A percentile compares a stretch with the other conserved stretches of the same genome.
Conservation (phyloP, 2,888 invertebrate species). For the Opisthograptis luteolata region DNA sequence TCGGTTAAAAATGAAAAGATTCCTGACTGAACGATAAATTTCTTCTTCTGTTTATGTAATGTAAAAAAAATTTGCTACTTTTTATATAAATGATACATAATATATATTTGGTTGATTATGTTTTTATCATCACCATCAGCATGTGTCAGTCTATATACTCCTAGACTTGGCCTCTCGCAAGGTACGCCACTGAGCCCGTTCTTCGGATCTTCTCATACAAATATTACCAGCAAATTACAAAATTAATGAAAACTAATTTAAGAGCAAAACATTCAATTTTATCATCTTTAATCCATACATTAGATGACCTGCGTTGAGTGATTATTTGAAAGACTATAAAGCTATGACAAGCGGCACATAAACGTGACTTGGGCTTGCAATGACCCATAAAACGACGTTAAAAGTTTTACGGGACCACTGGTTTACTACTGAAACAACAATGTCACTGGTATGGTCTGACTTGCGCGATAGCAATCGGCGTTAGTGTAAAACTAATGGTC, state of each 20-base stretch:
- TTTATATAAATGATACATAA: too few species aligned
- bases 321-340: constrained; percentile 61
- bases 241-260: not conserved
- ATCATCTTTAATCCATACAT: constrained; percentile 19
- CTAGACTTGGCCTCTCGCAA: too few species aligned
- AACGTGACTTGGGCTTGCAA: constrained; percentile 62
- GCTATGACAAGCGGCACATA: constrained; percentile 61
- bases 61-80: too few species aligned
- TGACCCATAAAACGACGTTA: constrained; percentile 73
- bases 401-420: constrained; percentile 64
- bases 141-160: too few species aligned
- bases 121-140: too few species aligned
- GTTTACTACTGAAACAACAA: constrained; percentile 66
- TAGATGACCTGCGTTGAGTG: constrained; percentile 41
- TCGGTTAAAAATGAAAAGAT: too few species aligned
- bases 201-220: too few species aligned
- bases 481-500: constrained; percentile 26
- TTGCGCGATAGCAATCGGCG: constrained; percentile 33
- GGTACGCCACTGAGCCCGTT: too few species aligned
- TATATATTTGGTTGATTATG: too few species aligned
- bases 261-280: constrained; percentile 2
- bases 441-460: constrained; percentile 48
- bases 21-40: too few species aligned
- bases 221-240: too few species aligned
- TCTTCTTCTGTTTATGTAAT: too few species aligned